phyloP scores from a whole-genome alignment of 2,797 vertebrate genomes.

The Microctenopoma stevenorrisi region DNA sequence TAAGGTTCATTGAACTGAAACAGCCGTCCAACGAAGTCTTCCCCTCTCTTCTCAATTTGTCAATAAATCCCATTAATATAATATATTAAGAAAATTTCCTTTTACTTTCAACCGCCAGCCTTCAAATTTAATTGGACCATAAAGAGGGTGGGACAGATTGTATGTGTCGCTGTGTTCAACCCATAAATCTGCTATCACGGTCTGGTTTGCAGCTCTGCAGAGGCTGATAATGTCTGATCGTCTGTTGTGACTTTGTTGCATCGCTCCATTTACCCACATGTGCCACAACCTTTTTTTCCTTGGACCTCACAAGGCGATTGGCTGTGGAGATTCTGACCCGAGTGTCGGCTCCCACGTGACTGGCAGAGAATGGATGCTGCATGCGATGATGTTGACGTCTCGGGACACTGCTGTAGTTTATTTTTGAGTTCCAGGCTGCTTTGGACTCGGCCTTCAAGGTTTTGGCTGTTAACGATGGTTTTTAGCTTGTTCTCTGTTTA shows the following conservation, averaged over 20 bases:
- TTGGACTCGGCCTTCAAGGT: slow-evolving; percentile 33
- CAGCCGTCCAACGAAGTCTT: not conserved
- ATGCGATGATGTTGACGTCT: slow-evolving; percentile 64
- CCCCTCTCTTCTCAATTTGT: not conserved
- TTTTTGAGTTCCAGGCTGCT: slow-evolving; percentile 54
- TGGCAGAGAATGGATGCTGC: slow-evolving; percentile 61
- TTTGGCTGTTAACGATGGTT: slow-evolving; percentile 37
- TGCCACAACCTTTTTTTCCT: slow-evolving; percentile 18
- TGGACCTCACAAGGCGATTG: slow-evolving; percentile 15
- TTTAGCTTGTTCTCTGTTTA: slow-evolving; percentile 47
- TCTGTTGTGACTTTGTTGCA: slow-evolving; percentile 18
- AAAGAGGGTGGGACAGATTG: slow-evolving; percentile 14
- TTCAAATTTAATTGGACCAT: slow-evolving; percentile 8
- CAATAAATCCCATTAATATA: slow-evolving; percentile 1
- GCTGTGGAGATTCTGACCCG: slow-evolving; percentile 24
- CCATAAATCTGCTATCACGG: slow-evolving; percentile 8
- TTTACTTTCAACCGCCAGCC: not conserved
- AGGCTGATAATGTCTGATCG: slow-evolving; percentile 30
- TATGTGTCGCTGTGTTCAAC: slow-evolving; percentile 10
- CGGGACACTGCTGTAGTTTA: slow-evolving; percentile 49
- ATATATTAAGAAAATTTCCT: not conserved
- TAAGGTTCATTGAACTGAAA: slow-evolving; percentile 56
- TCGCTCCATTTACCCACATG: slow-evolving; percentile 21
- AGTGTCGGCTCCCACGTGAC: slow-evolving; percentile 39
- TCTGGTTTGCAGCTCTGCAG: slow-evolving; percentile 30